Evolutionary conservation across 2,113 vertebrate species (phyloP).

Genomic region (Spheniscus mendiculus): DNA sequence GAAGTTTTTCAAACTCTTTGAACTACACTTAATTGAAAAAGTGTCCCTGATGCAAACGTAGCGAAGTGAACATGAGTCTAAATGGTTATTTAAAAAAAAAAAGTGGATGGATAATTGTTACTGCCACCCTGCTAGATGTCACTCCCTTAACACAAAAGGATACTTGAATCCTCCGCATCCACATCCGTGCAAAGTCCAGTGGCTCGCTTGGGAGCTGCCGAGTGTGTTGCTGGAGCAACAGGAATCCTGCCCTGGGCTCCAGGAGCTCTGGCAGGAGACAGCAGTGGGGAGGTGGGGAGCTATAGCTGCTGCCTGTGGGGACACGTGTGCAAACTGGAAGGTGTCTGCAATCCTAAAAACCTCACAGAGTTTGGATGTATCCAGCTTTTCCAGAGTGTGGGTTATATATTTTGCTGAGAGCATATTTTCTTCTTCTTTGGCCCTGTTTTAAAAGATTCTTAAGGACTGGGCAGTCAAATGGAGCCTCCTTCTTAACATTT

Average conservation of each 20-base stretch:
- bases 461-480: background rate
- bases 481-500: background rate
- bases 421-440: background rate
- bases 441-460: background rate
- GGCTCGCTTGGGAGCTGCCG: background rate
- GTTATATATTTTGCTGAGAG: background rate
- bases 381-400: background rate
- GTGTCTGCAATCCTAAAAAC: background rate
- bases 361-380: background rate
- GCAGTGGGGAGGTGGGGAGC: background rate
- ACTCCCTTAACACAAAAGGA: background rate
- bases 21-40: background rate
- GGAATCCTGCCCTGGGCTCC: background rate
- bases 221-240: background rate
- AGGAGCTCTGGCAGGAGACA: background rate
- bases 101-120: background rate
- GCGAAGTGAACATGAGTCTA: background rate
- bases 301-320: background rate
- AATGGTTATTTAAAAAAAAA: background rate
- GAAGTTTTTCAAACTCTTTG: background rate
- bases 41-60: background rate
- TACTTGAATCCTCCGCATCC: background rate
- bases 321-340: fast-evolving
- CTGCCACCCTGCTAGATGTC: background rate
- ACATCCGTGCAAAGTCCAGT: background rate